Base-by-base conservation (phyloP, 2,888 invertebrate species). In the Lasioglossum zephyrum region DNA sequence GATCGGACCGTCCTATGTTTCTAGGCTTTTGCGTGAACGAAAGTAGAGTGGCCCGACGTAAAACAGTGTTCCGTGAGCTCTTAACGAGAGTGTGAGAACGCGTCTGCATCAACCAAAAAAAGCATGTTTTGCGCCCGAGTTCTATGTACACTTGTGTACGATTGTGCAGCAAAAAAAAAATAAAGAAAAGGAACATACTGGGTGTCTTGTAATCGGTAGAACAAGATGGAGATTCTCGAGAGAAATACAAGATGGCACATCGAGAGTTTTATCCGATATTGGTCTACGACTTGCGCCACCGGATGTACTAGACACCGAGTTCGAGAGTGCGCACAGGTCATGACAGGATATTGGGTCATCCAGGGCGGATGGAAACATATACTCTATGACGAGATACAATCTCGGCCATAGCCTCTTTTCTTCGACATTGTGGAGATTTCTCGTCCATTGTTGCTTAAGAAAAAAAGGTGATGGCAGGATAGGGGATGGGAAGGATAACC, bases 41-140 rank as follows among this genome's bases (percentile, higher is more conserved):
- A 73, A 53, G 53, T 53, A 73, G 49, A 39, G 47, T 44, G 73
- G 73, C 36, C 73, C 36, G 36, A 11, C 47, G 36, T 36, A 22
- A 18, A 63, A 70, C n/a, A 53, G 73, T 73, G 31, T 84, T 82
- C 75, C 73, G 86, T 76, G 69, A 81, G 72, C 75, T 60, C 49
- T 44, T 31, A 47, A 72, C 77, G 80, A 86, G 66, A 70, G 77
- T 84, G 77, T 79, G 31, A 31, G 60, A 78, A 75, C 77, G 60
- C 66, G 57, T 77, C 75, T 83, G 89, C 87, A 77, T 84, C 78
- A 79, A 90, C 75, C 78, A 87, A 78, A 44, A 78, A 44, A 90
- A 89, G 89, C 89, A 73, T 81, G 76, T 66, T 73, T 70, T 69
- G 36, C 66, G 70, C 16, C 49, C 53, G 36, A 22, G 2, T 44